Evolutionary conservation across 2,797 vertebrate species (phyloP), one percentile per base, ranked within the genome.

Genomic region (Gymnopithys bicolor): DNA sequence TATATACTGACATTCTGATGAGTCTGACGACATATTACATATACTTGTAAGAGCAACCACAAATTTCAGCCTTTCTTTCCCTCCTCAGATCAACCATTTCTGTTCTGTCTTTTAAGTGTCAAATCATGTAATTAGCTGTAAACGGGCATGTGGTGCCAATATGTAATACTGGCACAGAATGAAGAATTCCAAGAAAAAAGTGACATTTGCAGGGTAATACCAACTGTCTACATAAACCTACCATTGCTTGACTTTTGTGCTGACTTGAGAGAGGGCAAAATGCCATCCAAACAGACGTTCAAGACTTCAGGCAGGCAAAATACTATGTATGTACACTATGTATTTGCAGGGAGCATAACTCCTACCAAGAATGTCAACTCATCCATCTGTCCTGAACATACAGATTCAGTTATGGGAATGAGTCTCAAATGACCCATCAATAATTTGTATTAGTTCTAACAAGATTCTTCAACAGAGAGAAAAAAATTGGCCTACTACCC

Each of bases 101-200:
- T 89, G 58, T 77, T 89, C 58, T 85, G 58, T 83, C 81, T 51
- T 87, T 41, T 81, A 95, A 87, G 77, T 68, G 75, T 92, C 92
- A 93, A 66, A 32, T 60, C 49, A 64, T 23, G 81, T 93, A 95
- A 97, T 96, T 95, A 96, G 71, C 84, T 92, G 73, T 93, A 94
- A 93, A 95, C 71, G 85, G 13, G 64, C 71, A 68, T 87, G 94
- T 55, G 71, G 68, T 85, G 68, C 39, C 62, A 69, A 55, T 91
- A 87, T 89, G 92, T 33, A 93, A 66, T 51, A 58, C 87, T 95
- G 92, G 95, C 84, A 81, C 8, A 62, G 60, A 62, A 84, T 1
- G 11, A 94, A 37, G 24, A 83, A 79, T 87, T 91, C 63, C 32
- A 89, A 75, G 22, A 27, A 80, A 92, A 75, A 94, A 53, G 35